phyloP scores from a whole-genome alignment of 2,888 invertebrate genomes.

The Nysson spinosus region DNA sequence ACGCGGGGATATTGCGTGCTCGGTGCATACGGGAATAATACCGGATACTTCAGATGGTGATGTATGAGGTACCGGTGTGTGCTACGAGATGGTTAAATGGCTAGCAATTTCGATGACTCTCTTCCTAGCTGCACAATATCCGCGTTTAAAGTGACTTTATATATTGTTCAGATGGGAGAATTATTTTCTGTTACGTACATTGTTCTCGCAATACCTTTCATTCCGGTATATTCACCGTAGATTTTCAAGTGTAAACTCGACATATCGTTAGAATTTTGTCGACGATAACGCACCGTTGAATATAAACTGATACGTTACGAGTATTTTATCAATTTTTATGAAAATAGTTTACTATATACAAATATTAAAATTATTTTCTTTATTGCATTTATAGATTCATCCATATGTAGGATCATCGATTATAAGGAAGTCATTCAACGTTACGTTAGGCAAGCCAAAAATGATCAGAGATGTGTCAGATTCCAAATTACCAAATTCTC shows the following conservation, averaged over 20 bases:
- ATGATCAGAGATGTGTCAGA: not conserved
- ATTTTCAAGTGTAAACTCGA: too few relatives aligned
- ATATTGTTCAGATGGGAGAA: conserved; percentile 41
- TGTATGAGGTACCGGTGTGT: conserved; percentile 48
- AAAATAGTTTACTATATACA: not conserved
- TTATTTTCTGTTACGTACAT: conserved; percentile 9
- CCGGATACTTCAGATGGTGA: conserved; percentile 62
- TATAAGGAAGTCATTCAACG: conserved; percentile 43
- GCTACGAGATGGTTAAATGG: conserved; percentile 53
- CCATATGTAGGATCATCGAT: conserved; percentile 37
- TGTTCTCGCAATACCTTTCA: not conserved
- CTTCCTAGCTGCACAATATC: conserved; percentile 37
- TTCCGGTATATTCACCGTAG: too few relatives aligned
- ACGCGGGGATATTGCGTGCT: conserved; percentile 57
- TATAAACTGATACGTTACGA: too few relatives aligned
- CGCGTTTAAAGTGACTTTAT: conserved; percentile 34
- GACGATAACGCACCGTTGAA: too few relatives aligned
- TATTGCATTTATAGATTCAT: conserved; percentile 30
- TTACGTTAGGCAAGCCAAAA: conserved; percentile 21
- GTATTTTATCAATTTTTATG: too few relatives aligned
- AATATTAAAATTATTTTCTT: not conserved
- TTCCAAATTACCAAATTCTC: not conserved
- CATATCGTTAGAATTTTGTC: too few relatives aligned
- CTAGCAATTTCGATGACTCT: conserved; percentile 49
- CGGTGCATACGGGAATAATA: conserved; percentile 52